Base-by-base conservation (phyloP, 2,888 invertebrate species). In the Tipula confusa region DNA sequence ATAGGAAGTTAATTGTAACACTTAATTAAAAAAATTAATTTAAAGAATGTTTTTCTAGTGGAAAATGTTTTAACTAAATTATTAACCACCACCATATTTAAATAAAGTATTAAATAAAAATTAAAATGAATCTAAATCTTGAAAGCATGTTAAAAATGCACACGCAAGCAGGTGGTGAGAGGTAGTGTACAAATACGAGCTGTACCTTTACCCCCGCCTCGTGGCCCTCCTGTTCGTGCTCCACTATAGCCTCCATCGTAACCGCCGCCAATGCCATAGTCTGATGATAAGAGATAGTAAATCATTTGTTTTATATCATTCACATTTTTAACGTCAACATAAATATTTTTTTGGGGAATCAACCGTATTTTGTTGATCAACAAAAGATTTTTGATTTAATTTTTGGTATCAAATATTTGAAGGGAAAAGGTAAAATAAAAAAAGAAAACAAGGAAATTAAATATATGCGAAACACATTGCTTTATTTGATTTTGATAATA, bases 201-300 rank as follows among this genome's bases (percentile, higher is more conserved):
- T 84, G 83, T 95, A 95, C 96, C 96, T 96, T 96, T 96, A 91
- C 93, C 93, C 91, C 93, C 93, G 90, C 95, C 93, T 92, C 95
- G 94, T 91, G 94, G 94, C 92, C 95, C 93, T 91, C 93, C 93
- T 91, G 94, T 92, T 91, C 95, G 94, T 91, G 95, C 95, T 91
- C 95, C 94, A 90, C 88, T 89, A 91, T 91, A 92, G 91, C 95
- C 95, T 92, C 95, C 95, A 92, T 95, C 95, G 91, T 95, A 94
- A 93, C 94, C 95, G 92, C 94, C 94, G 93, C 94, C 95, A 93
- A 94, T 94, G 90, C 94, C 93, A 92, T 95, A 95, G 93, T 95
- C 95, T 94, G 93, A 92, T 85, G 83, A 83, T 64, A 29, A 80
- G 80, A 82, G 31, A 82, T 82, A 82, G 15, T 82, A 80, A 80